Conservation (phyloP, 1,140 invertebrate genomes). For the Pachypeltis micranthus region DNA sequence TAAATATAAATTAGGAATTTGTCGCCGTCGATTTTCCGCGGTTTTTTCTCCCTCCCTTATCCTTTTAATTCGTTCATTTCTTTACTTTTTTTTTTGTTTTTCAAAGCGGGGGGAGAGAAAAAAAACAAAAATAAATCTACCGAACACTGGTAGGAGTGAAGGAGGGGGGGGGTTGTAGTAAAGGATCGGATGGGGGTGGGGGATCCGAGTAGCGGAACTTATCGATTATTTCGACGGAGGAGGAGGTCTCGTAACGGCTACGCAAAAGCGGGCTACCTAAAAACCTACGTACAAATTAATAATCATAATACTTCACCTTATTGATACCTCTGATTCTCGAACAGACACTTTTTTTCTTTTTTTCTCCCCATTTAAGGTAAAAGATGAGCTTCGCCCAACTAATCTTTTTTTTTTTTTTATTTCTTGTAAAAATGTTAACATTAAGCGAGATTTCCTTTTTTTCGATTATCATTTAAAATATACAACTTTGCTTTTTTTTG, state of each 20-base stretch:
- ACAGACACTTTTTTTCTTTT: conserved; percentile 1
- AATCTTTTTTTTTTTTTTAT: background rate
- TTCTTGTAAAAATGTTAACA: conserved; percentile 4
- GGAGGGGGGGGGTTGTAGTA: too few species aligned
- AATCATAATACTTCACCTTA: conserved; percentile 10
- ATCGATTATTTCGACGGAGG: background rate
- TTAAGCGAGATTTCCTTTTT: conserved; percentile 3
- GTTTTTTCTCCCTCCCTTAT: too few species aligned
- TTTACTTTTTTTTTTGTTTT: too few species aligned
- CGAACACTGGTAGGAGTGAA: too few species aligned
- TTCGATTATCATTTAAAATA: background rate
- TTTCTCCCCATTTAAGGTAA: conserved; percentile 2
- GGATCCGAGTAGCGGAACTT: too few species aligned
- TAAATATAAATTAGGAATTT: too few species aligned
- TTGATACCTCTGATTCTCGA: background rate
- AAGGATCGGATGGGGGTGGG: too few species aligned
- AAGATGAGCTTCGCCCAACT: conserved; percentile 1
- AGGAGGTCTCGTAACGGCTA: background rate
- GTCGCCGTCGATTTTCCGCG: too few species aligned
- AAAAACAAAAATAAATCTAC: too few species aligned
- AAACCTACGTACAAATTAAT: conserved; percentile 6
- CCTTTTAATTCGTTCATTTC: too few species aligned
- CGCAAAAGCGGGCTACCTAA: conserved; percentile 5
- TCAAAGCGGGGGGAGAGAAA: too few species aligned
- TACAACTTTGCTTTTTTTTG: background rate